These are phyloP conservation scores for Dasysyrphus tricinctus DNA, from an alignment of 2,888 invertebrate genomes.

Conservation along the genomic window DNA sequence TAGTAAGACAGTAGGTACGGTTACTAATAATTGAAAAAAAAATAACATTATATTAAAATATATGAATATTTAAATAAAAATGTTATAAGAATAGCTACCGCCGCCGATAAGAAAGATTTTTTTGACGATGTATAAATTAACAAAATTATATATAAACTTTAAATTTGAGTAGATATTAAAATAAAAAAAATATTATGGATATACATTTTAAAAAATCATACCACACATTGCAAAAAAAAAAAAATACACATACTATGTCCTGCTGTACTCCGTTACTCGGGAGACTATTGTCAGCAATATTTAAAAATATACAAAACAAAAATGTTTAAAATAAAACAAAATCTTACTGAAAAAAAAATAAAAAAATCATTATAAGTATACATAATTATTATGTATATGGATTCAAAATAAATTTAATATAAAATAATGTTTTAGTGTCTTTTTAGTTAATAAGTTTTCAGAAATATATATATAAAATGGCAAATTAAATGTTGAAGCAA, in stretches of 20 bases:
- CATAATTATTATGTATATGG: slow-evolving; percentile 34
- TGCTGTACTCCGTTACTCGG: slow-evolving; percentile 67
- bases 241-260: slow-evolving; percentile 55
- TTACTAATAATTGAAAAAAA: slow-evolving; percentile 65
- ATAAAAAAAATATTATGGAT: slow-evolving; percentile 47
- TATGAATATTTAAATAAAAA: slow-evolving; percentile 43
- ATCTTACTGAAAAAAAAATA: slow-evolving; percentile 33
- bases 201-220: slow-evolving; percentile 54
- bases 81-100: slow-evolving; percentile 72
- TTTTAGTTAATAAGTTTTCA: slow-evolving; percentile 76
- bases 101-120: slow-evolving; percentile 63
- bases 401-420: slow-evolving; percentile 64
- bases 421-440: slow-evolving; percentile 76
- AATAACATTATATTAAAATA: slow-evolving; percentile 56
- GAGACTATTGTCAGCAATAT: slow-evolving; percentile 71
- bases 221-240: slow-evolving; percentile 57
- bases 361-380: slow-evolving; percentile 21
- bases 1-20: slow-evolving; percentile 72
- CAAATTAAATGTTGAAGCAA: slow-evolving; percentile 63
- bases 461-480: slow-evolving; percentile 58
- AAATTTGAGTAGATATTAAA: slow-evolving; percentile 69
- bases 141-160: slow-evolving; percentile 65
- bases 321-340: slow-evolving; percentile 42
- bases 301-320: slow-evolving; percentile 47
- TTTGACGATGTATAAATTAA: slow-evolving; percentile 73